phyloP scores from a whole-genome alignment of 2,888 invertebrate genomes.

The Tineola bisselliella region DNA sequence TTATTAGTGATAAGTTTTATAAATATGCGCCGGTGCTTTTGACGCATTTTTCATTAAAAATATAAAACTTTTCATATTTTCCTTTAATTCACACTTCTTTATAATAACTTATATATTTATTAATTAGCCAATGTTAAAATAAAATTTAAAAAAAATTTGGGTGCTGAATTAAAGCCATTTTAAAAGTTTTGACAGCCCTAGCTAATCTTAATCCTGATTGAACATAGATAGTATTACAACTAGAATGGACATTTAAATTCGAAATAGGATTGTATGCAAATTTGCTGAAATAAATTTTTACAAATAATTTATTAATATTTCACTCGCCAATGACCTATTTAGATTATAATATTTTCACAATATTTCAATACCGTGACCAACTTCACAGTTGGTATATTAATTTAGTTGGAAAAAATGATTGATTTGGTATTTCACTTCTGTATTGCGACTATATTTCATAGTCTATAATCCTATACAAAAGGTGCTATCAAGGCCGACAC shows the following conservation, averaged over 20 bases:
- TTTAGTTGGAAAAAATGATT: neutral
- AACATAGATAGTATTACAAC: neutral
- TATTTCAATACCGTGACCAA: constrained; percentile 6
- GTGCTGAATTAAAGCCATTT: too few relatives aligned
- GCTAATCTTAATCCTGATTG: neutral
- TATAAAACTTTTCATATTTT: too few relatives aligned
- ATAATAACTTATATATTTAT: too few relatives aligned
- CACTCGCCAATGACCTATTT: neutral
- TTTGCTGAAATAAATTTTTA: neutral
- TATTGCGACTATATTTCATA: constrained; percentile 2
- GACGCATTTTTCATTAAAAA: too few relatives aligned
- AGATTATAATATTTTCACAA: neutral
- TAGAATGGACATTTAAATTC: neutral
- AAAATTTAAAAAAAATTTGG: too few relatives aligned
- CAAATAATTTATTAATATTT: neutral
- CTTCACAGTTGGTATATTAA: neutral
- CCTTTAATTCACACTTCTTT: too few relatives aligned
- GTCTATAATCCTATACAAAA: constrained; percentile 6
- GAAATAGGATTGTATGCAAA: neutral
- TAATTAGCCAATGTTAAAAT: too few relatives aligned
- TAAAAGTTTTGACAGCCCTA: neutral
- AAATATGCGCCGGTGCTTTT: too few relatives aligned
- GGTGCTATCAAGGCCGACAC: constrained; percentile 6
- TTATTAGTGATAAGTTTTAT: too few relatives aligned
- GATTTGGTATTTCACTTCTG: constrained; percentile 5